A percentile compares a stretch with the other conserved stretches of the same genome.
Evolutionary conservation across 2,888 invertebrate species (phyloP).

Genomic region (Drosophila antonietae): DNA sequence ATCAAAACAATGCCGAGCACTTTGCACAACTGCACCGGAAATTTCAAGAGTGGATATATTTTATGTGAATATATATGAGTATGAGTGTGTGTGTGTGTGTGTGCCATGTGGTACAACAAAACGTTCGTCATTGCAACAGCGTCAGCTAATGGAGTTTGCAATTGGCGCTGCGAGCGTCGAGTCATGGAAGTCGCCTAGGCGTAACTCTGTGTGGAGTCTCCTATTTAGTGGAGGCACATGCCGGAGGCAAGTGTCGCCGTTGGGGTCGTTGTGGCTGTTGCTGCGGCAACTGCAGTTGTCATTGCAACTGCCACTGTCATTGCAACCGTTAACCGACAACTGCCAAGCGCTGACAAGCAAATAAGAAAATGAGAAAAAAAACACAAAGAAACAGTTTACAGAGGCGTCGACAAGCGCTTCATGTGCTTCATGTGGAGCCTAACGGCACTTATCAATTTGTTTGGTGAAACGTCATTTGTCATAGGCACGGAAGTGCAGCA

Average conservation of each 20-base stretch:
- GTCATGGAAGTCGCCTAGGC: slow-evolving; percentile 1
- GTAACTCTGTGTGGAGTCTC: slow-evolving; percentile 12
- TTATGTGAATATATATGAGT: slow-evolving; percentile 1
- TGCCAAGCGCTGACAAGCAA: slow-evolving; percentile 54
- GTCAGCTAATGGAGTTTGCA: slow-evolving; percentile 57
- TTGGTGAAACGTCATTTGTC: slow-evolving; percentile 67
- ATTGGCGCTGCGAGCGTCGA: slow-evolving; percentile 23
- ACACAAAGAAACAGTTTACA: slow-evolving; percentile 17
- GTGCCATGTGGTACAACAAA: slow-evolving; percentile 51
- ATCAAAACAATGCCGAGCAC: slow-evolving; percentile 65
- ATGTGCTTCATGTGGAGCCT: slow-evolving; percentile 30
- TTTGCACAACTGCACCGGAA: slow-evolving; percentile 70
- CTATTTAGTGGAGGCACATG: slow-evolving; percentile 40
- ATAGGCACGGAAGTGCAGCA: slow-evolving; percentile 53
- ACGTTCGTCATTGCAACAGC: slow-evolving; percentile 61
- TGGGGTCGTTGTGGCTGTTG: slow-evolving; percentile 34
- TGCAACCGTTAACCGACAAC: slow-evolving; percentile 40
- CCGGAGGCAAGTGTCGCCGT: slow-evolving; percentile 52
- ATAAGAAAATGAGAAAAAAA: background rate
- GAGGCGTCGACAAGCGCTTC: slow-evolving; percentile 49
- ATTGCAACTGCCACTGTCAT: background rate
- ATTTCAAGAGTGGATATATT: slow-evolving; percentile 37
- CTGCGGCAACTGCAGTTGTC: slow-evolving; percentile 13
- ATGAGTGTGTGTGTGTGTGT: slow-evolving; percentile 2
- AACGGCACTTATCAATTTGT: slow-evolving; percentile 74